phyloP scores from a whole-genome alignment of 2,888 invertebrate species.

The Ophioninae sp. region DNA sequence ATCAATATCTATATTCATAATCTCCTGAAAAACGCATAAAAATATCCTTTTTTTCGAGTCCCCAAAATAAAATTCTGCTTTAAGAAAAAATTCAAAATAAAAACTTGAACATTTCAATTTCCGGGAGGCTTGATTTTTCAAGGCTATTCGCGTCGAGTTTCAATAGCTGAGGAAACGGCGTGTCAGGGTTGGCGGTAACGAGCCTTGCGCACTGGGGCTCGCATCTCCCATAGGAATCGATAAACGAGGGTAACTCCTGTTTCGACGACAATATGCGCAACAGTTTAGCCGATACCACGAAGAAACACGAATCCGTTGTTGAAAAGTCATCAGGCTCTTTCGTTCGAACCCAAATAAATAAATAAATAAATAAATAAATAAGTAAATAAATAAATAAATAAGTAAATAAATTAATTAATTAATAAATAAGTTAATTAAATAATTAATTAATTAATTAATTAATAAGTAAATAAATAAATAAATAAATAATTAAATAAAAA shows the following conservation, averaged over 20 bases:
- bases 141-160: neutral
- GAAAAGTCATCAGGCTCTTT: conserved; percentile 21
- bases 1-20: too few species aligned
- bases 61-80: too few species aligned
- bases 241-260: conserved; percentile 71
- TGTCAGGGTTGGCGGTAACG: conserved; percentile 52
- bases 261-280: conserved; percentile 72
- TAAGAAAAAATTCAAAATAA: too few species aligned
- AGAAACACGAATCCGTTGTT: conserved; percentile 40
- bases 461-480: neutral
- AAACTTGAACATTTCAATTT: too few species aligned
- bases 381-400: too few species aligned
- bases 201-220: conserved; percentile 72
- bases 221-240: conserved; percentile 72
- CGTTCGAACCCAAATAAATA: neutral
- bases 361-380: too few species aligned
- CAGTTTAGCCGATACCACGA: conserved; percentile 69
- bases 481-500: neutral
- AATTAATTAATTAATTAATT: too few species aligned
- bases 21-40: too few species aligned
- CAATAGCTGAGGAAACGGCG: neutral
- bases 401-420: too few species aligned
- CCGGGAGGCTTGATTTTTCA: neutral
- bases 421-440: too few species aligned
- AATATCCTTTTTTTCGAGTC: too few species aligned